phyloP scores from a whole-genome alignment of 2,888 invertebrate genomes.

The Callimorpha dominula region DNA sequence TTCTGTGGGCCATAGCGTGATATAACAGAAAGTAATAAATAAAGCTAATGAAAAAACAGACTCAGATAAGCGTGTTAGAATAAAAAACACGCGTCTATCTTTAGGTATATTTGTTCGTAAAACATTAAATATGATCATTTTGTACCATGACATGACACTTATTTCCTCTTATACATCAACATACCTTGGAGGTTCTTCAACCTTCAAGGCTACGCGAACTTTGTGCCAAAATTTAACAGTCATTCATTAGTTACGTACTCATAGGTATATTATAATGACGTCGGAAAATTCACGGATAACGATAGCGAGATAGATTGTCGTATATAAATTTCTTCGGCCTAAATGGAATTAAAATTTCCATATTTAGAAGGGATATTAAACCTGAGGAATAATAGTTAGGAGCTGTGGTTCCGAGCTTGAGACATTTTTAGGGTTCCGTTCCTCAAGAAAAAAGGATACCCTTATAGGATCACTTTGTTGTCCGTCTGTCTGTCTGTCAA shows the following conservation, averaged over 20 bases:
- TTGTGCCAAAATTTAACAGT: constrained; percentile 25
- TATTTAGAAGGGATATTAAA: constrained; percentile 16
- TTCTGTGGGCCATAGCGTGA: no score
- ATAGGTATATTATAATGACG: constrained; percentile 20
- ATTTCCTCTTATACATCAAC: constrained; percentile 1
- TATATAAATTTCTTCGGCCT: constrained; percentile 21
- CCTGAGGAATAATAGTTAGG: constrained; percentile 8
- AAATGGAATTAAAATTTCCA: constrained; percentile 21
- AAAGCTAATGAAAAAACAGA: no score
- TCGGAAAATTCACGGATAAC: constrained; percentile 24
- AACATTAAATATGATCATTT: background rate
- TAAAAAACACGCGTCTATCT: background rate
- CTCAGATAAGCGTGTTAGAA: no score
- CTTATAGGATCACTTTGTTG: no score
- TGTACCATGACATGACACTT: constrained; percentile 4
- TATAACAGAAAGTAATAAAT: no score
- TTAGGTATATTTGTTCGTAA: background rate
- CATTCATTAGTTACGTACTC: constrained; percentile 26
- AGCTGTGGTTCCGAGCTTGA: no score
- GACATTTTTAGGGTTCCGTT: no score
- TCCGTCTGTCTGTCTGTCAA: no score
- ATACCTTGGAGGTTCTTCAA: constrained; percentile 4
- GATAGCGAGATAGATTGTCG: constrained; percentile 26
- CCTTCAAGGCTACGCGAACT: constrained; percentile 18
- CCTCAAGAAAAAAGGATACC: no score